Evolutionary conservation across 2,113 vertebrate genomes (phyloP).

Genomic region (Loxodonta africana): DNA sequence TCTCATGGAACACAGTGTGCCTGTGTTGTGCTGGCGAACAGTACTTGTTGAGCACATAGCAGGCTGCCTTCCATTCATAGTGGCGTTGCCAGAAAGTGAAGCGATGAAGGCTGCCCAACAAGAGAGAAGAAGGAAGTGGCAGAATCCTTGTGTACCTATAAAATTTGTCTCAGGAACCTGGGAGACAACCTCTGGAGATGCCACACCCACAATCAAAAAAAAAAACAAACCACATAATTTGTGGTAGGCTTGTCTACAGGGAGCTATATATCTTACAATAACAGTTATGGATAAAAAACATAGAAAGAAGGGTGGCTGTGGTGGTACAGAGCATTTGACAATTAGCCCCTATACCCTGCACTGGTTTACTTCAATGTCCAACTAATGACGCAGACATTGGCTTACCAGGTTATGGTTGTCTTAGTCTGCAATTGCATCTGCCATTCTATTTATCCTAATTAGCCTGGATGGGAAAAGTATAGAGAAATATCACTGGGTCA

Average conservation of each 20-base stretch:
- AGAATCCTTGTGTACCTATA: neutral
- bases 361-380: neutral
- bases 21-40: neutral
- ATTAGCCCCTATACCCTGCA: neutral
- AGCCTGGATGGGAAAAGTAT: neutral
- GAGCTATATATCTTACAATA: neutral
- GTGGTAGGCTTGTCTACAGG: neutral
- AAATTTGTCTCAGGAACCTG: neutral
- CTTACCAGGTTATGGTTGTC: neutral
- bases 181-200: neutral
- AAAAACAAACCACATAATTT: neutral
- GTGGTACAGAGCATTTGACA: neutral
- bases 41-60: too few relatives aligned
- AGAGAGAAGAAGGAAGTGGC: neutral
- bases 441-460: neutral
- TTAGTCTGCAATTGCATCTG: neutral
- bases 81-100: neutral
- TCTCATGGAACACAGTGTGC: too few relatives aligned
- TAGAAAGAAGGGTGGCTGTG: neutral
- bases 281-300: neutral
- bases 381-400: neutral
- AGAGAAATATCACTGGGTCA: neutral
- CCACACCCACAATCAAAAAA: neutral
- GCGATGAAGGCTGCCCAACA: fast-evolving
- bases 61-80: neutral